phyloP scores from a whole-genome alignment of 2,797 vertebrate genomes.

The Acanthurus leucopareius region DNA sequence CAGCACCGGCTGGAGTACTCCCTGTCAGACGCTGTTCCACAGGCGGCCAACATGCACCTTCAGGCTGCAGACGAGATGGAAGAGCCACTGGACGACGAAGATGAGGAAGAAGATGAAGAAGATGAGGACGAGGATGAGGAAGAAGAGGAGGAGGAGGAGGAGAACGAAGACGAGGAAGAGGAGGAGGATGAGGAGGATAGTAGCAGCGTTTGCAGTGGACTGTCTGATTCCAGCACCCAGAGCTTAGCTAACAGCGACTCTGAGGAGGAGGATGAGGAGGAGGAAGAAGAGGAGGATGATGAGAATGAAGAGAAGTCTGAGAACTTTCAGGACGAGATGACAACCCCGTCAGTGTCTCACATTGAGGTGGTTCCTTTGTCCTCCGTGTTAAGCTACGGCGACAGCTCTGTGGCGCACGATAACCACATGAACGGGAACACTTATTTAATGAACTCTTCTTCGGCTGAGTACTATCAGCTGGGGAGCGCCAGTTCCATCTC shows the following conservation, averaged over 20 bases:
- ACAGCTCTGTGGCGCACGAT: constrained; percentile 87
- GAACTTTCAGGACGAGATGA: constrained; percentile 86
- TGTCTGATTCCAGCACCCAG: constrained; percentile 97
- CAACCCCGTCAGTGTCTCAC: constrained; percentile 73
- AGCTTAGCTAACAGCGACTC: constrained; percentile 96
- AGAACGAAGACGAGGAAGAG: constrained; percentile 83
- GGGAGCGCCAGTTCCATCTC: constrained; percentile 86
- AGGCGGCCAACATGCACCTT: constrained; percentile 90
- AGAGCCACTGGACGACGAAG: constrained; percentile 89
- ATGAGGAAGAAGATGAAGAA: constrained; percentile 91
- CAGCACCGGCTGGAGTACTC: constrained; percentile 92
- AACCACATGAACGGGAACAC: constrained; percentile 90
- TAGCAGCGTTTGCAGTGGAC: constrained; percentile 96
- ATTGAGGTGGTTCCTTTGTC: constrained; percentile 90
- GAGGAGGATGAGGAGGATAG: constrained; percentile 91
- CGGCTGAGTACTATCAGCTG: constrained; percentile 95
- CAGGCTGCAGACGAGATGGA: constrained; percentile 91
- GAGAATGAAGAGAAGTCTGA: constrained; percentile 91
- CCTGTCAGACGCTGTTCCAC: constrained; percentile 88
- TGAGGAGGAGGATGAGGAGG: constrained; percentile 89
- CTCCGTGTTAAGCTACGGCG: constrained; percentile 92
- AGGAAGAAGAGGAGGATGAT: constrained; percentile 87
- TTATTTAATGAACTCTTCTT: constrained; percentile 90
- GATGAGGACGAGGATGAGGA: constrained; percentile 86
- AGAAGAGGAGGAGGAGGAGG: constrained; percentile 83